A percentile compares a stretch with the other conserved stretches of the same genome.
phyloP scores from a whole-genome alignment of 2,888 invertebrate genomes.

The Drosophila greeni region DNA sequence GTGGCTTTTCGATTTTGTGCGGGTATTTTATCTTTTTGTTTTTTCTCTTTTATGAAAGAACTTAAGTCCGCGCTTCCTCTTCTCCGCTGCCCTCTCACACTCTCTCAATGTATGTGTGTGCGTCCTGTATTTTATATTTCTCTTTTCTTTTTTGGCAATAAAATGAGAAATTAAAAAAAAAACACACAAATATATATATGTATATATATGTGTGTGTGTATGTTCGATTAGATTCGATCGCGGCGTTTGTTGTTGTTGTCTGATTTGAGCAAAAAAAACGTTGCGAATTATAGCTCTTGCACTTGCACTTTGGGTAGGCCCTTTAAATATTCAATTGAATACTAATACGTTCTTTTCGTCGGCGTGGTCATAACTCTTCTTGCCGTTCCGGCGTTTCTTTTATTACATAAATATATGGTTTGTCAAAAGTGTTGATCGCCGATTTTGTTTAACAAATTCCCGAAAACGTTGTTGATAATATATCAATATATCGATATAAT shows the following conservation, averaged over 20 bases:
- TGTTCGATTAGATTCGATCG: slow-evolving; percentile 5
- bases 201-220: background rate
- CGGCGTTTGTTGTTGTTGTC: slow-evolving; percentile 9
- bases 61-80: slow-evolving; percentile 7
- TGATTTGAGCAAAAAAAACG: slow-evolving; percentile 6
- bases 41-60: background rate
- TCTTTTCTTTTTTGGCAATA: slow-evolving; percentile 17
- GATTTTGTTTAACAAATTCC: slow-evolving; percentile 37
- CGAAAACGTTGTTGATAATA: slow-evolving; percentile 3
- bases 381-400: slow-evolving; percentile 18
- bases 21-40: background rate
- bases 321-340: background rate
- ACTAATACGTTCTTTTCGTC: slow-evolving; percentile 2
- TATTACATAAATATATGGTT: slow-evolving; percentile 32
- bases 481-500: too few species aligned
- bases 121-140: slow-evolving; percentile 20
- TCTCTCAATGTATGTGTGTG: slow-evolving; percentile 12
- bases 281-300: slow-evolving; percentile 12
- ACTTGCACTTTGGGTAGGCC: slow-evolving; percentile 5
- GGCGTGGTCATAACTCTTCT: slow-evolving; percentile 8
- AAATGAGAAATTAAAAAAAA: slow-evolving; percentile 5
- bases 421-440: slow-evolving; percentile 11
- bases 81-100: slow-evolving; percentile 2
- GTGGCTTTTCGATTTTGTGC: background rate
- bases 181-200: background rate